A percentile compares a stretch with the other conserved stretches of the same genome.
Conservation (phyloP, 2,888 invertebrate genomes). For the Rhaphigaster nebulosa region DNA sequence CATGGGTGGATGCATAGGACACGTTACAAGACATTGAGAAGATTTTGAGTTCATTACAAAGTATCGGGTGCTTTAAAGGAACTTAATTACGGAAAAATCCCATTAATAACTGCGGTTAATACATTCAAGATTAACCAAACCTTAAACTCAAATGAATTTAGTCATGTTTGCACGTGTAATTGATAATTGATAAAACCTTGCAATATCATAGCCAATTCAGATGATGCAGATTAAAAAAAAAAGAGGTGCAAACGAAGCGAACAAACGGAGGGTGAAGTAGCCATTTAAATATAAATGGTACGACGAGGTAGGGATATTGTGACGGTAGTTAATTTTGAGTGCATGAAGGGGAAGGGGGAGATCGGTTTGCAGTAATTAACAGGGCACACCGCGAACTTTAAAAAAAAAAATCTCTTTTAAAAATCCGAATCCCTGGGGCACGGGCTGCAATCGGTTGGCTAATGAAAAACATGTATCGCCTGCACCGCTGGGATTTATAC, state of each 20-base stretch:
- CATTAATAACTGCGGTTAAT: background rate
- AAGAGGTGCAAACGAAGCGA: background rate
- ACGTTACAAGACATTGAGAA: too few relatives aligned
- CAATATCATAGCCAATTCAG: background rate
- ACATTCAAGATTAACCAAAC: background rate
- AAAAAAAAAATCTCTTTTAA: constrained; percentile 48
- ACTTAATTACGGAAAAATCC: background rate
- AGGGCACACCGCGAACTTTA: background rate
- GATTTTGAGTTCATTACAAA: too few relatives aligned
- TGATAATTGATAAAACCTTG: background rate
- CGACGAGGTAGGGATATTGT: background rate
- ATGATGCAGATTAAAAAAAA: background rate
- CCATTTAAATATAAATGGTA: constrained; percentile 44
- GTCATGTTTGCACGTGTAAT: background rate
- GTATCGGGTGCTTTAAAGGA: too few relatives aligned
- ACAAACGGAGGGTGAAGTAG: constrained; percentile 38
- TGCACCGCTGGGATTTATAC: constrained; percentile 33
- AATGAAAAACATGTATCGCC: constrained; percentile 29
- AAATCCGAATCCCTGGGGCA: constrained; percentile 24
- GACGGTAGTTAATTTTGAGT: constrained; percentile 26
- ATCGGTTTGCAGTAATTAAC: constrained; percentile 48
- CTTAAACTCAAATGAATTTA: background rate
- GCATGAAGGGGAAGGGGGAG: background rate
- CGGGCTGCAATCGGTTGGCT: background rate
- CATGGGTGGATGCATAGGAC: too few relatives aligned